A percentile compares a stretch with the other conserved stretches of the same genome.
phyloP scores from a whole-genome alignment of 1,140 invertebrate species.

The Batillaria attramentaria region DNA sequence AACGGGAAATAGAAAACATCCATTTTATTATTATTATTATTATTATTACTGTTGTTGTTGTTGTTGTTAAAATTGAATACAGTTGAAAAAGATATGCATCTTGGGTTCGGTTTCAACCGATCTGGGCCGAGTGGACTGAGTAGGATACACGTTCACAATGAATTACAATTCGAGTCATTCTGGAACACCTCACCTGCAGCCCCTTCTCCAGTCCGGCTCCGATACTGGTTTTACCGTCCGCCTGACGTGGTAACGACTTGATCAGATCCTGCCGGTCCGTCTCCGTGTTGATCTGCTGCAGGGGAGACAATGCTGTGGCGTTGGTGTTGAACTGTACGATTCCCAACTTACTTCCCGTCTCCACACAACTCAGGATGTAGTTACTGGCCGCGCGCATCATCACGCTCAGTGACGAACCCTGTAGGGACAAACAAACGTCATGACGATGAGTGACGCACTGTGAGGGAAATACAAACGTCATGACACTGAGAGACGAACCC shows the following conservation, averaged over 20 bases:
- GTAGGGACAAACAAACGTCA: no score
- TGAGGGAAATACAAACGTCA: no score
- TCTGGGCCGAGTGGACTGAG: no score
- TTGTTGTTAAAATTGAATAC: not conserved
- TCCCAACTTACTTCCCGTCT: constrained; percentile 44
- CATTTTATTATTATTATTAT: constrained; percentile 7
- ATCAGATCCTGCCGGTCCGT: constrained; percentile 39
- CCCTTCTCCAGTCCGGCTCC: constrained; percentile 45
- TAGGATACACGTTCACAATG: no score
- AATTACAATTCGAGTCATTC: no score
- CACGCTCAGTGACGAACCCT: constrained; percentile 44
- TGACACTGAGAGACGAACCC: no score
- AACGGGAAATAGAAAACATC: no score
- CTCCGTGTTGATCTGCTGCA: constrained; percentile 37
- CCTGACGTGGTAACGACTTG: constrained; percentile 35
- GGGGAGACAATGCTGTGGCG: constrained; percentile 35
- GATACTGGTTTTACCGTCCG: constrained; percentile 48
- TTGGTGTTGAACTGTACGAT: constrained; percentile 49
- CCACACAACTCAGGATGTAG: constrained; percentile 45
- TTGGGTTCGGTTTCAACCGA: no score
- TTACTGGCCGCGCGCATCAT: constrained; percentile 49
- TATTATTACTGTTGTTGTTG: constrained; percentile 10
- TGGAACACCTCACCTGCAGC: constrained; percentile 47
- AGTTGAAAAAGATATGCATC: not conserved
- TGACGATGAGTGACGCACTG: no score